These are phyloP conservation scores for Pseudomyrmex flavicornis DNA, from an alignment of 1,140 invertebrate species.

Conservation along the genomic window DNA sequence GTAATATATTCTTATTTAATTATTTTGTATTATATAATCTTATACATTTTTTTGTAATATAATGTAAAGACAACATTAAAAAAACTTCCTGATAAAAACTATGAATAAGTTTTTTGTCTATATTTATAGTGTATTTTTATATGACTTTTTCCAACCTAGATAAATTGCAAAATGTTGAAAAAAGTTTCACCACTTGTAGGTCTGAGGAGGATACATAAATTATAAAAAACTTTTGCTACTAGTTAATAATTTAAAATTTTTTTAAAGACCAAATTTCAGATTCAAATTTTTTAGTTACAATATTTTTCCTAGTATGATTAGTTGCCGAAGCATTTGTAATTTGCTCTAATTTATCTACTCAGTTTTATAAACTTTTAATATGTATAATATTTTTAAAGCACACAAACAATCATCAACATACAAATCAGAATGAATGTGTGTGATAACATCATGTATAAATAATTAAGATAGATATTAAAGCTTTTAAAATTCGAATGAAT, in stretches of 20 bases:
- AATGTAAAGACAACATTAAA: no score
- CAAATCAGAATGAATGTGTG: constrained; percentile 34
- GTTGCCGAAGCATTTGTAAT: constrained; percentile 23
- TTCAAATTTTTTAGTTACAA: constrained; percentile 23
- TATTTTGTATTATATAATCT: no score
- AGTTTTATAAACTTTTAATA: no score
- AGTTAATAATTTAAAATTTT: neutral
- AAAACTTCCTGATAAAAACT: no score
- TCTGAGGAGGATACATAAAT: neutral
- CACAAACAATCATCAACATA: constrained; percentile 7
- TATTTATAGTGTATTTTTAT: no score
- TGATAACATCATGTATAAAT: constrained; percentile 18
- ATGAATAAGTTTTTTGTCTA: no score
- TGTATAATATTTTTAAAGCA: constrained; percentile 36
- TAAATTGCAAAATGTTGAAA: no score
- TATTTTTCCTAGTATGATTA: constrained; percentile 22
- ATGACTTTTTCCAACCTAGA: no score
- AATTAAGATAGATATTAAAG: constrained; percentile 34
- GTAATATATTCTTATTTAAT: no score
- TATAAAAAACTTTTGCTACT: neutral
- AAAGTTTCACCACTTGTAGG: neutral
- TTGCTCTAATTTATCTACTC: neutral
- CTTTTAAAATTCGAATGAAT: constrained; percentile 38
- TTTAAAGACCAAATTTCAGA: constrained; percentile 28
- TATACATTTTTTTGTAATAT: no score